Conservation (phyloP, 30 jellyfish, hydroid and myxozoan species). For the Clytia hemisphaerica region DNA sequence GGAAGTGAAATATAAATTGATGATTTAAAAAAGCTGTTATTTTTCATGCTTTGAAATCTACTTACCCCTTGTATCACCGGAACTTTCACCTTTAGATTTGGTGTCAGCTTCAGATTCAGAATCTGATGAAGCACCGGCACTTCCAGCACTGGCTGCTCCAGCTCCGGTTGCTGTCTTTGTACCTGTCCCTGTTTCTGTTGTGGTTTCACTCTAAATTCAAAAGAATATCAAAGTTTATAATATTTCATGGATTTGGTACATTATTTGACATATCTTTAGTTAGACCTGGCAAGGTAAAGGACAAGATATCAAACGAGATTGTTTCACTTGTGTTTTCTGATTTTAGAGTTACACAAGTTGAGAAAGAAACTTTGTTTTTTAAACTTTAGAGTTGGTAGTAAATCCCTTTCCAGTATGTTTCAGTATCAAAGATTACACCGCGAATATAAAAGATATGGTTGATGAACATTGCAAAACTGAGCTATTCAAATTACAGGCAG, state of each 20-base stretch:
- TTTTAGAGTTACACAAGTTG: too few relatives aligned
- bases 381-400: too few relatives aligned
- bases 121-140: constrained; percentile 74
- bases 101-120: constrained; percentile 66
- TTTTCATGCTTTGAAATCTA: too few relatives aligned
- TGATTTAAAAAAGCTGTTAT: not conserved
- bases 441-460: too few relatives aligned
- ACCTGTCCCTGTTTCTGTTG: constrained; percentile 89
- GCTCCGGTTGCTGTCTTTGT: constrained; percentile 70
- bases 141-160: constrained; percentile 75
- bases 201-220: constrained; percentile 70
- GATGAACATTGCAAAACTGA: too few relatives aligned
- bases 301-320: not conserved
- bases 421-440: too few relatives aligned
- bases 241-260: not conserved
- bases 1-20: not conserved
- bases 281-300: not conserved
- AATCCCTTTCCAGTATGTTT: too few relatives aligned
- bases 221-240: not conserved
- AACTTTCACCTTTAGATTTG: too few relatives aligned
- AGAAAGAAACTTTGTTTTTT: too few relatives aligned
- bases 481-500: too few relatives aligned
- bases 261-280: not conserved
- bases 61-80: too few relatives aligned
- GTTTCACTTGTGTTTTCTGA: too few relatives aligned